These are phyloP conservation scores for Clanis bilineata DNA, from an alignment of 2,888 invertebrate species.

Conservation along the genomic window DNA sequence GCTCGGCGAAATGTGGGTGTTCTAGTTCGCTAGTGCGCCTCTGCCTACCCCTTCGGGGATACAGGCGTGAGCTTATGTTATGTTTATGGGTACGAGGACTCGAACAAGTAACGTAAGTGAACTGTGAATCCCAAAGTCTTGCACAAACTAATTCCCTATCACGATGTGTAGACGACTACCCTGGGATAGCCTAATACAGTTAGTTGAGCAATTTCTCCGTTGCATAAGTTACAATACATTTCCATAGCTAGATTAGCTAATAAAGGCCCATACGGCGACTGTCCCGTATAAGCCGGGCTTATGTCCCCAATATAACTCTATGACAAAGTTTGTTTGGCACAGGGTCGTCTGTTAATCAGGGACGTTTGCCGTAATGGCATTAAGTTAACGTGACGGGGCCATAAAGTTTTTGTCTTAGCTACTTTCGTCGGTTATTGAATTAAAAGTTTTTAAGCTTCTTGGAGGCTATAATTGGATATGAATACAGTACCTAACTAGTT, in stretches of 20 bases:
- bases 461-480: background rate
- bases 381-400: background rate
- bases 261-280: slow-evolving; percentile 1
- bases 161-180: background rate
- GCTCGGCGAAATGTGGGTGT: too few species aligned
- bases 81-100: too few species aligned
- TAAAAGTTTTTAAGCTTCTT: background rate
- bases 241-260: slow-evolving; percentile 9
- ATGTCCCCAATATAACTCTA: slow-evolving; percentile 9
- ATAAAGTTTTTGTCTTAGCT: slow-evolving; percentile 2
- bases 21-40: too few species aligned
- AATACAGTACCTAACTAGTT: too few species aligned
- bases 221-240: slow-evolving; percentile 9
- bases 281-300: slow-evolving; percentile 14
- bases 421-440: background rate
- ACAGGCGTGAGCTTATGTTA: too few species aligned
- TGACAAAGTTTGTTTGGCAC: slow-evolving; percentile 11
- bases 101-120: background rate
- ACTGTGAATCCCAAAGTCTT: background rate
- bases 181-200: background rate
- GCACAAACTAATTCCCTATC: background rate
- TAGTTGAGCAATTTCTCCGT: slow-evolving; percentile 1
- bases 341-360: slow-evolving; percentile 3
- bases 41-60: too few species aligned
- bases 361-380: slow-evolving; percentile 3